Percentiles rank a stretch among this genome's conserved stretches.
phyloP scores from a whole-genome alignment of 2,113 vertebrate species.

The Aleadryas rufinucha region DNA sequence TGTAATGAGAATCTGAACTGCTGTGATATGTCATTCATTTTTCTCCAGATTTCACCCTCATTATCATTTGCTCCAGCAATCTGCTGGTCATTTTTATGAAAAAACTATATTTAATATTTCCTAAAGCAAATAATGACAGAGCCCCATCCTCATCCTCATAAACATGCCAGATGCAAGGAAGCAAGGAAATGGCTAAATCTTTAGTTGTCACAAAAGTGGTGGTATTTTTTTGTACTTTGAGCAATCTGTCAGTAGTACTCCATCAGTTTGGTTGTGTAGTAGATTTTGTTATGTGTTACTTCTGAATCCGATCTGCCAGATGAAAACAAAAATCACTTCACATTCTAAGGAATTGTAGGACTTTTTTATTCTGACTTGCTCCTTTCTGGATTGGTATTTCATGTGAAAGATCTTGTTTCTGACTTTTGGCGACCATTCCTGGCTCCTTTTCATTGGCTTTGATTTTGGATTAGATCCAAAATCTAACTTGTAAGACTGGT shows the following conservation, averaged over 20 bases:
- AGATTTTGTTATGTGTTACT: conserved; percentile 19
- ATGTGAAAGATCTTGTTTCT: conserved; percentile 53
- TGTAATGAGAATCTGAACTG: conserved; percentile 41
- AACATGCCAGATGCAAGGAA: conserved; percentile 54
- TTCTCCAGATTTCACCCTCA: conserved; percentile 10
- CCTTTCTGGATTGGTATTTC: conserved; percentile 38
- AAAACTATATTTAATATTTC: conserved; percentile 31
- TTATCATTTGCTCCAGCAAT: conserved; percentile 21
- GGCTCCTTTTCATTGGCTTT: conserved; percentile 63
- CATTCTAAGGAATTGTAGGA: conserved; percentile 22
- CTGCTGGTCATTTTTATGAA: conserved; percentile 23
- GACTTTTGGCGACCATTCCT: conserved; percentile 51
- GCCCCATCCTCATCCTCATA: not conserved
- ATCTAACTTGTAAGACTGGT: conserved; percentile 57
- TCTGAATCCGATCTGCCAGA: conserved; percentile 23
- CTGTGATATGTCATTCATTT: conserved; percentile 36
- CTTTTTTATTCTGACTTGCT: conserved; percentile 36
- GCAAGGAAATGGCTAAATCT: conserved; percentile 31
- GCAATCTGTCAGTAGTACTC: conserved; percentile 25
- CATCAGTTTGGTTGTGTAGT: conserved; percentile 37
- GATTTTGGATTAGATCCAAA: conserved; percentile 62
- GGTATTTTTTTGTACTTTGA: conserved; percentile 33
- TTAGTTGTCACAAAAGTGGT: conserved; percentile 47
- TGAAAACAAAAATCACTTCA: conserved; percentile 39
- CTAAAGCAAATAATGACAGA: conserved; percentile 37